Percentiles rank a stretch among this genome's conserved stretches.
These are phyloP conservation scores for Geodia barretti DNA, from an alignment of 37 sponge, comb jelly and placozoan species.

Conservation along the genomic window DNA sequence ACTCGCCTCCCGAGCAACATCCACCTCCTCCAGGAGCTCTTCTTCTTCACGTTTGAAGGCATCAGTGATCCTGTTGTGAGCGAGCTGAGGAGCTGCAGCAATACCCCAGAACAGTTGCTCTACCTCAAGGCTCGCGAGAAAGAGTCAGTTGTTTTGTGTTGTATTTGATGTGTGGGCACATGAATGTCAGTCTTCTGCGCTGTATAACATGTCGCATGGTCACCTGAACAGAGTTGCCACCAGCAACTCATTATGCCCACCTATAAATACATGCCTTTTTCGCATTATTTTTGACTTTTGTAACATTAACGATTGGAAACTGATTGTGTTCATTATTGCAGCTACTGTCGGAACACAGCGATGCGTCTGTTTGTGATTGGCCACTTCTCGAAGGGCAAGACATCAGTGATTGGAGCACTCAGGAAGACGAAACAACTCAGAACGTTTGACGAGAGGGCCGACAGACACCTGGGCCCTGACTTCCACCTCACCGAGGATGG, in stretches of 20 bases:
- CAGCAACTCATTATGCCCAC: too few species aligned
- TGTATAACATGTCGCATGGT: too few species aligned
- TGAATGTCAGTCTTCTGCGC: too few species aligned
- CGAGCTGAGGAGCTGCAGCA: slow-evolving; percentile 21
- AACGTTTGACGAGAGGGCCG: slow-evolving; percentile 17
- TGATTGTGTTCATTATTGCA: too few species aligned
- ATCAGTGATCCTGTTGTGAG: slow-evolving; percentile 46
- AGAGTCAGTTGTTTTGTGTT: slow-evolving; percentile 47
- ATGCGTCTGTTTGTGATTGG: slow-evolving; percentile 76
- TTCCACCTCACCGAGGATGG: background rate
- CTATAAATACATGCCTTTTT: too few species aligned
- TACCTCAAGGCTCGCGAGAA: slow-evolving; percentile 46
- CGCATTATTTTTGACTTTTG: too few species aligned
- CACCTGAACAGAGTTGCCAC: background rate
- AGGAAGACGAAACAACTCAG: background rate
- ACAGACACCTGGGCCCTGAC: background rate
- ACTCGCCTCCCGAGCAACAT: slow-evolving; percentile 19
- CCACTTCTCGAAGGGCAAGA: slow-evolving; percentile 61
- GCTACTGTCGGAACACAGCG: slow-evolving; percentile 35
- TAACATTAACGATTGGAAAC: too few species aligned
- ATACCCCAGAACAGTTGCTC: slow-evolving; percentile 28
- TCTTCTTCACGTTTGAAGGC: slow-evolving; percentile 41
- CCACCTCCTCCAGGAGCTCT: slow-evolving; percentile 32
- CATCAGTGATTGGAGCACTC: slow-evolving; percentile 42
- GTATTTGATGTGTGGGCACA: too few species aligned